Evolutionary conservation across 2,888 invertebrate genomes (phyloP), one percentile per base, ranked within the genome.

Genomic region (Habrosyne pyritoides): DNA sequence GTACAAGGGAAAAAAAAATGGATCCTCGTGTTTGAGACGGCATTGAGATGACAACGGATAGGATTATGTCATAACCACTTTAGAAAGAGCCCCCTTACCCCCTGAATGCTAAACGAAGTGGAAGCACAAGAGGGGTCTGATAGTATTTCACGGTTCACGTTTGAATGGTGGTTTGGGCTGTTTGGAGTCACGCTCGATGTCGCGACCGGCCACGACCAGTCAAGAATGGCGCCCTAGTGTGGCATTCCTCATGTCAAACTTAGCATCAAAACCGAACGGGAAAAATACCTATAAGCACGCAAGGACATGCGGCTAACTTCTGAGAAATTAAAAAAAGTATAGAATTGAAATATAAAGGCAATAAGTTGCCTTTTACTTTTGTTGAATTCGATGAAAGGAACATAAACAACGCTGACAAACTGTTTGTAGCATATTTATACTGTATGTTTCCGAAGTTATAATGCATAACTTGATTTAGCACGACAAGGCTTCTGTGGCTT

Each of bases 41-140:
- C 91, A 91, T 91, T 91, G 91, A 91, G 89, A 90, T 79, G 89
- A 91, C 91, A 91, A 85, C 84, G 75, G 78, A 73, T 83, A 78
- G 87, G 83, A 89, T 90, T 87, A 84, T 79, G 75, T 76, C 73
- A 71, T 80, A 77, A 76, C 88, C 84, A 86, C 24, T 60, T 14
- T 64, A 64, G 8, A 0, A 22, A 57, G 84, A 78, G 12, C 81
- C 73, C n/a, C 64, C 67, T 53, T 59, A 51, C 72, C 63, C 73
- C 60, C 63, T 65, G 22, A 18, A 42, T 21, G 52, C 56, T 53
- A 55, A 53, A 52, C 54, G 12, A 59, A 54, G 56, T 59, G 36
- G 33, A 46, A 53, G 54, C 54, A 53, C 51, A 57, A 62, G 65
- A 63, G 66, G 60, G 63, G 67, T 66, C 68, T 59, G 54, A 61